A percentile compares a stretch with the other conserved stretches of the same genome.
Evolutionary conservation across 2,113 vertebrate species (phyloP).

Genomic region (Albula glossodonta): DNA sequence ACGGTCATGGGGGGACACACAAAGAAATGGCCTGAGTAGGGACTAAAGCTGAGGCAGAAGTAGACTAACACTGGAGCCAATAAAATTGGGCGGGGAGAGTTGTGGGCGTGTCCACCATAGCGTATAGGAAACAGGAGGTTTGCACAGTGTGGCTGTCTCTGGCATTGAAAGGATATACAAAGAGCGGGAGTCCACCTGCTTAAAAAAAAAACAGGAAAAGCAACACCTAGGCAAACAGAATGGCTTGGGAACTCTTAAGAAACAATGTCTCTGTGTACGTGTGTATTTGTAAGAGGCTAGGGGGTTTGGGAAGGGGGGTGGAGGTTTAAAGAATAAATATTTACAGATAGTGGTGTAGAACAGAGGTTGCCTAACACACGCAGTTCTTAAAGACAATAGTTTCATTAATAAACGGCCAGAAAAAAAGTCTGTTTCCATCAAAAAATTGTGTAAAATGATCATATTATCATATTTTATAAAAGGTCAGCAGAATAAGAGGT

Average conservation of each 20-base stretch:
- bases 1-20: not conserved
- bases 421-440: not conserved
- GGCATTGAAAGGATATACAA: constrained; percentile 13
- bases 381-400: not conserved
- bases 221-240: constrained; percentile 5
- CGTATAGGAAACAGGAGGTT: constrained; percentile 34
- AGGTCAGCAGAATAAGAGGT: not conserved
- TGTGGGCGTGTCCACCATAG: not conserved
- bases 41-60: not conserved
- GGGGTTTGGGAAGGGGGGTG: not conserved
- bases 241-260: not conserved
- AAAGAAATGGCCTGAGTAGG: not conserved
- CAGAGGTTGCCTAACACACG: constrained; percentile 3
- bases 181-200: not conserved
- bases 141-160: constrained; percentile 6
- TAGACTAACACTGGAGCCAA: not conserved
- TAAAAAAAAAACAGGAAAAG: constrained; percentile 13
- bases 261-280: constrained; percentile 15
- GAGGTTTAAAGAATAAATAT: not conserved
- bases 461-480: not conserved
- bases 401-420: not conserved
- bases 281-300: not conserved
- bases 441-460: no score
- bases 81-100: not conserved
- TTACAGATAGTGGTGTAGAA: constrained; percentile 8